Base-by-base conservation (phyloP, 2,888 invertebrate species). In the Octodonta nipae region DNA sequence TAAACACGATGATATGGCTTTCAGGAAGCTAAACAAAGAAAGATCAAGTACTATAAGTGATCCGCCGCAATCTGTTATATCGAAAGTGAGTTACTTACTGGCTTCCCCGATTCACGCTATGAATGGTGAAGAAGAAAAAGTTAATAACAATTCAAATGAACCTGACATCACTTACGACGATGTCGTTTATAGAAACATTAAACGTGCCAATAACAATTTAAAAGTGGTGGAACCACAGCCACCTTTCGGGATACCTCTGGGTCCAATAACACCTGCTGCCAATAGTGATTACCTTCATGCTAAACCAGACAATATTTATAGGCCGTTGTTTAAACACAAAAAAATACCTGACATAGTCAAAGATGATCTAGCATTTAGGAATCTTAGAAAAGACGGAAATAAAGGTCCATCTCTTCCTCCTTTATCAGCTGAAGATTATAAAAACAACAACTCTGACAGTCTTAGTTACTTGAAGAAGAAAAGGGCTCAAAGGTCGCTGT, bases 181-280 rank as follows among this genome's bases (percentile, higher is more conserved):
- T 59, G 81, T 88, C 6, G 78, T 83, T 16, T 86, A 78, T 54
- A 71, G 88, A 45, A 85, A 75, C 52, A 73, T 85, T 37, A 78
- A 78, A 50, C 75, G 80, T 54, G 77, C 79, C 6, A 87, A 86
- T 47, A 77, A 75, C 52, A 70, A 70, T 28, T 60, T 75, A 25
- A 79, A 76, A 56, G 71, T 79, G 4, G 53, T 73, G 3, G 87
- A 88, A 32, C 83, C 81, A 10, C 89, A 89, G 53, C 87, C 85
- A 20, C 87, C 83, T 1, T 91, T 91, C 56, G 89, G 89, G 12
- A 89, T 91, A 51, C 89, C 89, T 0, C 58, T 88, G 20, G 84
- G 85, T 2, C 87, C 87, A 7, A 77, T 87, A 13, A 72, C 81
- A 1, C 75, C 79, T 2, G 80, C 85, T 4, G 73, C 86, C 0